A percentile compares a stretch with the other conserved stretches of the same genome.
Evolutionary conservation across 2,797 vertebrate genomes (phyloP).

Genomic region (Chaetophractus vellerosus): DNA sequence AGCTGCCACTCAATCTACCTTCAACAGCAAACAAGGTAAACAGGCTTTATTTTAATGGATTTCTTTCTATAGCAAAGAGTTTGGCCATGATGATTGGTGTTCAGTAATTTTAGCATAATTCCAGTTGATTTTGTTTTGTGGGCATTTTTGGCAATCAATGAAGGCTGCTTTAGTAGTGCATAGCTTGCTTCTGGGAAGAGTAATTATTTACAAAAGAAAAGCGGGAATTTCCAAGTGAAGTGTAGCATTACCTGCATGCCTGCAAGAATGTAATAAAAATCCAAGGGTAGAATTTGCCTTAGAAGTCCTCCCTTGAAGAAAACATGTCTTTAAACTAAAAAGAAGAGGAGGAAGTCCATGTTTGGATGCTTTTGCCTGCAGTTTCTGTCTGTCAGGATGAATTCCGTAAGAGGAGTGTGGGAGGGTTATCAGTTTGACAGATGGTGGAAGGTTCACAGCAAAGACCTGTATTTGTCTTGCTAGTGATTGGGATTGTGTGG

Average conservation of each 20-base stretch:
- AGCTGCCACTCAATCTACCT: not conserved
- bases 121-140: not conserved
- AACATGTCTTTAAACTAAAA: not conserved
- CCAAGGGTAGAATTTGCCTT: not conserved
- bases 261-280: not conserved
- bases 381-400: conserved; percentile 46
- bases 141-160: conserved; percentile 6
- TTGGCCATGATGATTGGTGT: not conserved
- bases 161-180: not conserved
- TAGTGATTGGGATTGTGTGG: not conserved
- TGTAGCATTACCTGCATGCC: not conserved
- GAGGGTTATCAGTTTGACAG: conserved; percentile 59
- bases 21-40: not conserved
- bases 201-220: not conserved
- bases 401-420: conserved; percentile 50
- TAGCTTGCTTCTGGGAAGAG: conserved; percentile 9
- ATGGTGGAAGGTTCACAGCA: conserved; percentile 7
- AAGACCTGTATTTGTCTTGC: conserved; percentile 46
- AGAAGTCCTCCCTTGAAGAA: not conserved
- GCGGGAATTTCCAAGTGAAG: not conserved
- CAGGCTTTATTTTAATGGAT: not conserved
- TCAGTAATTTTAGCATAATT: not conserved
- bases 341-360: not conserved
- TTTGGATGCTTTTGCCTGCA: conserved; percentile 46
- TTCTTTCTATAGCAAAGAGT: not conserved